phyloP scores from a whole-genome alignment of 2,113 vertebrate genomes.

The Coturnix japonica region DNA sequence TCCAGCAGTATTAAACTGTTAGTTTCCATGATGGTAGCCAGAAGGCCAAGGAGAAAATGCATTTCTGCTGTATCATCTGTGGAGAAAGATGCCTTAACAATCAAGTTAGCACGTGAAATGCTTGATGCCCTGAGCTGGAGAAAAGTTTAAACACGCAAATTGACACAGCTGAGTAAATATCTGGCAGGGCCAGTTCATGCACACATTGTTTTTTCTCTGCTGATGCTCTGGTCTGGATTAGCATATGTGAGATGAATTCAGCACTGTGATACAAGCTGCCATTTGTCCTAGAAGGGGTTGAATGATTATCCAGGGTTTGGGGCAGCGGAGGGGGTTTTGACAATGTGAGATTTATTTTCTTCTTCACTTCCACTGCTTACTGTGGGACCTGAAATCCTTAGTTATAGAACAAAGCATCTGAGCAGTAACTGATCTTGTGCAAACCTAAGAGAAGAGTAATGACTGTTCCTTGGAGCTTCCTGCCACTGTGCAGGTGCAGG shows the following conservation, averaged over 20 bases:
- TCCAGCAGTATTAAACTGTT: not conserved
- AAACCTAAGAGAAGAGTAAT: conserved; percentile 72
- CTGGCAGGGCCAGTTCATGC: conserved; percentile 34
- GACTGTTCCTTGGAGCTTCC: conserved; percentile 72
- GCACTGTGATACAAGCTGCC: not conserved
- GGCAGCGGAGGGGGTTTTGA: not conserved
- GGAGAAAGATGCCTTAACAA: not conserved
- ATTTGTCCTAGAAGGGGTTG: conserved; percentile 12
- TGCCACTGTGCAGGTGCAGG: conserved; percentile 81
- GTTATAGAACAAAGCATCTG: conserved; percentile 74
- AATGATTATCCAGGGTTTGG: conserved; percentile 20
- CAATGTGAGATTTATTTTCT: not conserved
- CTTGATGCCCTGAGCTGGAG: conserved; percentile 28
- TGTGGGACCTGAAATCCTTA: conserved; percentile 60
- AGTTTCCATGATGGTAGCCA: not conserved
- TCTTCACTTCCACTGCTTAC: conserved; percentile 22
- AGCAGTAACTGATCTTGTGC: conserved; percentile 64
- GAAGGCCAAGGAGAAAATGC: not conserved
- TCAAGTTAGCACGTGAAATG: conserved; percentile 39
- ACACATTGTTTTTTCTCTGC: not conserved
- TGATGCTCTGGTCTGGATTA: conserved; percentile 29
- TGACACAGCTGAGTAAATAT: conserved; percentile 53
- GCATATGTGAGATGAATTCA: conserved; percentile 33
- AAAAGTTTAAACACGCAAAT: conserved; percentile 42
- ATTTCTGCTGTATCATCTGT: not conserved